These are phyloP conservation scores for Brachystomella parvula DNA, from an alignment of 1,140 invertebrate genomes.

Conservation along the genomic window DNA sequence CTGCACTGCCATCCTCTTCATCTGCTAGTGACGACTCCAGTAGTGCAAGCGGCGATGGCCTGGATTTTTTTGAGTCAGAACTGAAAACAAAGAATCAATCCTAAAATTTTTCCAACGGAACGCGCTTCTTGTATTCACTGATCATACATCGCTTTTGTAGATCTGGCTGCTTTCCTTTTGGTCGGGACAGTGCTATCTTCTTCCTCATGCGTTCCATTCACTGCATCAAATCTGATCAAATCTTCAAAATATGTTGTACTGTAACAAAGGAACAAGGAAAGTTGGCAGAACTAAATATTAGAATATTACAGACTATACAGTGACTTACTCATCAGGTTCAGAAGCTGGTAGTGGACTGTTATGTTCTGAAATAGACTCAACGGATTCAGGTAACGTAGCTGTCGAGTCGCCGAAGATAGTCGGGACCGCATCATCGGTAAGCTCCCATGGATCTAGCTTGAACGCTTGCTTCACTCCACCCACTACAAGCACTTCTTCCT, in stretches of 20 bases:
- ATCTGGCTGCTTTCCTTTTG: not conserved
- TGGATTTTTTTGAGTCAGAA: not conserved
- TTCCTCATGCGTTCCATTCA: not conserved
- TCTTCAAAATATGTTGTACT: not conserved
- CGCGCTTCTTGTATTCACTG: not conserved
- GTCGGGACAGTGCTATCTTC: not conserved
- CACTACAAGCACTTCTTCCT: not conserved
- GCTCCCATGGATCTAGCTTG: not conserved
- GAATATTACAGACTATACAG: not conserved
- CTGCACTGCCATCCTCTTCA: not conserved
- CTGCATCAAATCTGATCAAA: constrained; percentile 1
- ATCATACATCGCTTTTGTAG: not conserved
- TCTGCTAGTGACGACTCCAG: not conserved
- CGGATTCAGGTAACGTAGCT: not conserved
- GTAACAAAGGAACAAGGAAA: not conserved
- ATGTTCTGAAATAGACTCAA: not conserved
- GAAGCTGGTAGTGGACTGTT: not conserved
- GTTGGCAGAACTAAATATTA: not conserved
- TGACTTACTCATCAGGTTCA: not conserved
- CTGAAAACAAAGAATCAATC: constrained; percentile 8
- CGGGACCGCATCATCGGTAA: constrained; percentile 17
- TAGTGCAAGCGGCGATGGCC: not conserved
- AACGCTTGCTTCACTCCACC: not conserved
- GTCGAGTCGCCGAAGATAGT: constrained; percentile 8
- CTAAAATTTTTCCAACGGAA: not conserved